Evolutionary conservation across 2,888 invertebrate genomes (phyloP), one percentile per base, ranked within the genome.

Genomic region (Leucoptera coffeella): DNA sequence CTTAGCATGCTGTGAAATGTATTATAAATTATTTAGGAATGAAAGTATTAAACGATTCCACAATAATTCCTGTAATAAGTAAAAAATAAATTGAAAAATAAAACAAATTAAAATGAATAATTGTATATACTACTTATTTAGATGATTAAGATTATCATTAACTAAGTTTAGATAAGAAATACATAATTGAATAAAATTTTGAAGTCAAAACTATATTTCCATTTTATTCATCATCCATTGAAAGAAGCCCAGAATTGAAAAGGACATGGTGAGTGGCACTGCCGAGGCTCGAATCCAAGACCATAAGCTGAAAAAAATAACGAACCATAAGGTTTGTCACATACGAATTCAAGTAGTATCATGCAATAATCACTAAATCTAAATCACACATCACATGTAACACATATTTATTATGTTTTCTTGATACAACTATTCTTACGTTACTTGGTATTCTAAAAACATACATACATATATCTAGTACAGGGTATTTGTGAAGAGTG

Each of bases 211-310:
- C 42, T 38, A 62, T 30, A 74, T 67, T 40, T 84, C 80, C 43
- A 87, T 61, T 51, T 84, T 82, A 31, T 69, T 73, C 47, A 86
- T 82, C 60, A 86, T 80, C 73, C 83, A 86, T 39, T 87, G 87
- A 42, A 89, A 87, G 42, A 86, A 78, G 19, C 74, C 77, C 30
- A 90, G 59, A 30, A 89, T 79, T 1, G 78, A 67, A 41, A 89
- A 82, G 1, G 88, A 88, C 65, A 87, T 84, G 26, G 78, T 74
- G n/a, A 90, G 53, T n/a, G 90, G 89, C 28, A 86, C 69, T 10
- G 78, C 77, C 3, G 85, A 82, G 7, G 85, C 86, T 54, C 76
- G 80, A 30, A 87, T 62, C 85, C 86, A 86, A 28, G 78, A 76
- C 79, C 80, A 78, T 10, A 85, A 45, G 43, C 85, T 85, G 62